Percentiles rank a stretch among this genome's conserved stretches.
phyloP scores from a whole-genome alignment of 2,113 vertebrate species.

The Chrysochloris asiatica region DNA sequence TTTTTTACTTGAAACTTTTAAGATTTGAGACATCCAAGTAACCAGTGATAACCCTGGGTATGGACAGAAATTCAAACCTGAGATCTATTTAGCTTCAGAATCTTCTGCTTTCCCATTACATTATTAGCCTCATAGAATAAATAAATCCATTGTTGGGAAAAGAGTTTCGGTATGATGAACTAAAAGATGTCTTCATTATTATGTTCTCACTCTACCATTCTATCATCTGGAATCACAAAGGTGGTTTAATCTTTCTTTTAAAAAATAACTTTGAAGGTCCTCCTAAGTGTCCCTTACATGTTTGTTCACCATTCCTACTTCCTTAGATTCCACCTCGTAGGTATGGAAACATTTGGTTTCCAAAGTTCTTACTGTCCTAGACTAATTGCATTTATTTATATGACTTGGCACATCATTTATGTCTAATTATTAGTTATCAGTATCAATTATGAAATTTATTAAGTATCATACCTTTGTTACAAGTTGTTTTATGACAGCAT shows the following conservation, averaged over 20 bases:
- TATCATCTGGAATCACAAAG: background rate
- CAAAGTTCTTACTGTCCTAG: background rate
- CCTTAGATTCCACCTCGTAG: background rate
- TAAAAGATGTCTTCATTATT: conserved; percentile 5
- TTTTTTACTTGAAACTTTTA: background rate
- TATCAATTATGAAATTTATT: background rate
- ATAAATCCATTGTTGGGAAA: background rate
- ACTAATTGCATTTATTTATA: background rate
- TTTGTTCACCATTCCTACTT: background rate
- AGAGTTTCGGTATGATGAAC: background rate
- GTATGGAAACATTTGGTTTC: background rate
- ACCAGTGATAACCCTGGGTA: background rate
- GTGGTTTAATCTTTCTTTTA: conserved; percentile 21
- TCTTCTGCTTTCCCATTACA: background rate
- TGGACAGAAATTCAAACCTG: background rate
- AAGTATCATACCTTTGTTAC: conserved; percentile 8
- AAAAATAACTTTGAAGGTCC: conserved; percentile 8
- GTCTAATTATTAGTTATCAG: conserved; percentile 38
- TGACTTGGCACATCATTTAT: conserved; percentile 24
- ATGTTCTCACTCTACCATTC: background rate
- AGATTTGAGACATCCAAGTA: conserved; percentile 3
- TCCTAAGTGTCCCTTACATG: background rate
- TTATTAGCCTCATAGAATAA: background rate
- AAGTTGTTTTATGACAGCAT: background rate
- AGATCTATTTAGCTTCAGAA: background rate